Conservation (phyloP, 2,113 vertebrate species). For the Centrocercus urophasianus region DNA sequence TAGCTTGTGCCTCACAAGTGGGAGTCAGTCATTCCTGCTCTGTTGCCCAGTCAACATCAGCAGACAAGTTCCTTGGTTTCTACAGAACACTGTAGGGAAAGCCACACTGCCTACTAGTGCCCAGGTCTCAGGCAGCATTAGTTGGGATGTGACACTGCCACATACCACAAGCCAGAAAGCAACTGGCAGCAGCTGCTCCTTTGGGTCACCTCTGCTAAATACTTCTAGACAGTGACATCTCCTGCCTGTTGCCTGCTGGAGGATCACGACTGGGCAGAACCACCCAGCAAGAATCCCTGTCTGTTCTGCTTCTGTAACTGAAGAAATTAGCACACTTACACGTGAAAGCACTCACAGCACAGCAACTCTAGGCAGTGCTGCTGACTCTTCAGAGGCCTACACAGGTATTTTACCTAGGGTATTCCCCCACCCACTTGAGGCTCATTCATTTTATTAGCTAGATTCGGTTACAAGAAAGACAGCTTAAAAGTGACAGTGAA, state of each 20-base stretch:
- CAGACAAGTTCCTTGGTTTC: background rate
- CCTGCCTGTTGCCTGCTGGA: background rate
- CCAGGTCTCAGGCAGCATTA: background rate
- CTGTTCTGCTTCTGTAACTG: background rate
- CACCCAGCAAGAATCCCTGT: background rate
- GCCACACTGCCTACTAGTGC: background rate
- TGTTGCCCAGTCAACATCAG: background rate
- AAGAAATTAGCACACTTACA: background rate
- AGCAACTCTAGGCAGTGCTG: background rate
- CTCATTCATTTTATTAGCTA: background rate
- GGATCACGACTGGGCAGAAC: background rate
- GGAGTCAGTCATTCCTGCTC: background rate
- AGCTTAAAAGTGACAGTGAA: constrained; percentile 59
- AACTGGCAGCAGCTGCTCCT: background rate
- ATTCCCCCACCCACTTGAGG: background rate
- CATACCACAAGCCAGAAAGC: background rate
- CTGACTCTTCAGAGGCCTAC: background rate
- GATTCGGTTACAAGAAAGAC: background rate
- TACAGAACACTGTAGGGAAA: background rate
- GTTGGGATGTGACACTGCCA: background rate
- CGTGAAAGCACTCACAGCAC: background rate
- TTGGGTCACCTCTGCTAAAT: background rate
- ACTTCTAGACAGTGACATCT: background rate
- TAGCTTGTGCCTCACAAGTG: background rate
- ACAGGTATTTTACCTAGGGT: background rate